Evolutionary conservation across 2,797 vertebrate species (phyloP), one percentile per base, ranked within the genome.

Genomic region (Bryconaethiops microstoma): DNA sequence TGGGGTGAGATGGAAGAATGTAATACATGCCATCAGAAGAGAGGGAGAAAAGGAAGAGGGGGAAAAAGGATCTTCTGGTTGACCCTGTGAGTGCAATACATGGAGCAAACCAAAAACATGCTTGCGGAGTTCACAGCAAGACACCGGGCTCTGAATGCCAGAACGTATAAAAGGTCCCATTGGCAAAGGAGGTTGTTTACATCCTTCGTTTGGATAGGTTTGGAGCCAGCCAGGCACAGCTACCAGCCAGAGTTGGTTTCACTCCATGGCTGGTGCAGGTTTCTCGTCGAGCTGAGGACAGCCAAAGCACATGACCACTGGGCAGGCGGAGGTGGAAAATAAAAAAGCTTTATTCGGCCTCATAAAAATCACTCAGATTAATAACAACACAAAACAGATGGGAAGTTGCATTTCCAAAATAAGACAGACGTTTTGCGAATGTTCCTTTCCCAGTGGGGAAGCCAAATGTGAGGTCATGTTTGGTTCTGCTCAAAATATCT

Each of bases 101-200:
- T 81, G 87, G 83, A 74, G 81, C 72, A 81, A 89, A 88, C 84
- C 84, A 84, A 89, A 89, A 88, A 80, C 86, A 85, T 74, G 82
- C 83, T 85, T 78, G 71, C 89, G 88, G 67, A 83, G 85, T 76
- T 86, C 89, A 84, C 77, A 89, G 88, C 50, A 77, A 35, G 78
- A 83, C 12, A 7, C 54, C 10, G 65, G 69, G 74, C 64, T 73
- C 12, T 1, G 62, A 35, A 88, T 89, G 88, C 84, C 84, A 72
- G 88, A 91, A 88, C 87, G 89, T 88, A 87, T 88, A 89, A 92
- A 91, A 91, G 82, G 81, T 77, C 85, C 85, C 83, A 77, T 85
- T 91, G 90, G 92, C 90, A 89, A 79, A 82, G 86, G 88, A 76
- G 74, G 80, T 89, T 93, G 91, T 92, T 93, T 92, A 93, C 91